A percentile compares a stretch with the other conserved stretches of the same genome.
Evolutionary conservation across 2,113 vertebrate genomes (phyloP).

Genomic region (Mustela lutreola): DNA sequence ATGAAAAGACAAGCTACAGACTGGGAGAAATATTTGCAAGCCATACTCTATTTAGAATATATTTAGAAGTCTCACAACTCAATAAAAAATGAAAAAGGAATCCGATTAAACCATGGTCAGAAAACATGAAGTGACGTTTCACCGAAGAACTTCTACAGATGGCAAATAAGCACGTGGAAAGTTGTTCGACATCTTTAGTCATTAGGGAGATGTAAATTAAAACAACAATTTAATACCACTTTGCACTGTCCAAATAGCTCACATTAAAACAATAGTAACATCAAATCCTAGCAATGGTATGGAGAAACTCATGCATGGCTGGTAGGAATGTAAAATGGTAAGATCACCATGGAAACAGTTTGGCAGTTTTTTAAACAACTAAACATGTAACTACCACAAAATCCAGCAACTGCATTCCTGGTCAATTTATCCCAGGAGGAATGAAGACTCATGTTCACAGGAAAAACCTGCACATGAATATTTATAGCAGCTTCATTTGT

Average conservation of each 20-base stretch:
- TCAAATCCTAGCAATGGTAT: not conserved
- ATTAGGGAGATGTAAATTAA: not conserved
- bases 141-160: not conserved
- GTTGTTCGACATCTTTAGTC: not conserved
- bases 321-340: not conserved
- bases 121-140: not conserved
- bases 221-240: not conserved
- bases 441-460: not conserved
- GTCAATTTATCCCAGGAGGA: not conserved
- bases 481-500: not conserved
- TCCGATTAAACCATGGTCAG: not conserved
- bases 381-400: not conserved
- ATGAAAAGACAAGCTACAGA: not conserved
- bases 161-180: not conserved
- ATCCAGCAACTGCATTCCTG: not conserved
- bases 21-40: not conserved
- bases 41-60: not conserved
- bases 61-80: not conserved
- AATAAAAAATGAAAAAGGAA: not conserved
- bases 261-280: not conserved
- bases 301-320: not conserved
- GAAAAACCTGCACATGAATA: not conserved
- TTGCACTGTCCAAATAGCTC: not conserved
- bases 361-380: not conserved
- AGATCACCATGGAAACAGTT: not conserved